Conservation (phyloP, 2,888 invertebrate species). For the Netelia fuscicornis region DNA sequence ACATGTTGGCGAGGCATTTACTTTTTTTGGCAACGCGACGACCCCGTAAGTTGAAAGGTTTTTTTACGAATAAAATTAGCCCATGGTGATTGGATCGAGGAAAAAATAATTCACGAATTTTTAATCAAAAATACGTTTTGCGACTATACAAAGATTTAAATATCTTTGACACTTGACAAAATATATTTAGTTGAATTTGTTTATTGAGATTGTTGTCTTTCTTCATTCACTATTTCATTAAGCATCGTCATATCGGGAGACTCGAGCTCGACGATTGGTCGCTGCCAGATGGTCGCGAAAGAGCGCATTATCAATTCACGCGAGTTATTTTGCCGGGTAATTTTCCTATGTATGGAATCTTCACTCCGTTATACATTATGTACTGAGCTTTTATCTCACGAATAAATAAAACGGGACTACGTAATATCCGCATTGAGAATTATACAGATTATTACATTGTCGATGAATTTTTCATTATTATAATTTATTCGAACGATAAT, state of each 20-base stretch:
- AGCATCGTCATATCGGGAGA: too few relatives aligned
- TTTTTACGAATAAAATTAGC: background rate
- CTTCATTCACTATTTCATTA: too few relatives aligned
- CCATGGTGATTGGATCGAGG: too few relatives aligned
- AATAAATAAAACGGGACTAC: constrained; percentile 10
- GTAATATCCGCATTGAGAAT: constrained; percentile 38
- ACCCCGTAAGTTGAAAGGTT: constrained; percentile 79
- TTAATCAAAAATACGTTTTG: too few relatives aligned
- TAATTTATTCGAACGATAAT: background rate
- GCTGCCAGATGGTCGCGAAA: too few relatives aligned
- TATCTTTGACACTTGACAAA: too few relatives aligned
- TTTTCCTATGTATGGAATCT: constrained; percentile 44
- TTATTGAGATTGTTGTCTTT: too few relatives aligned
- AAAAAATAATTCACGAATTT: too few relatives aligned
- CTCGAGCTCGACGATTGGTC: too few relatives aligned
- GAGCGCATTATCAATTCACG: background rate
- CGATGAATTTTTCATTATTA: background rate
- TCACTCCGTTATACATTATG: constrained; percentile 15
- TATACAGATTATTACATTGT: constrained; percentile 28
- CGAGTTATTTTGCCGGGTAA: constrained; percentile 21
- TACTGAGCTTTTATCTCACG: constrained; percentile 8
- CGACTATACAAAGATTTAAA: too few relatives aligned
- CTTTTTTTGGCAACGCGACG: constrained; percentile 82
- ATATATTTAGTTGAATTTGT: too few relatives aligned
- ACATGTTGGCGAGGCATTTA: constrained; percentile 83